phyloP scores from a whole-genome alignment of 2,888 invertebrate species.

The Blomia tropicalis region DNA sequence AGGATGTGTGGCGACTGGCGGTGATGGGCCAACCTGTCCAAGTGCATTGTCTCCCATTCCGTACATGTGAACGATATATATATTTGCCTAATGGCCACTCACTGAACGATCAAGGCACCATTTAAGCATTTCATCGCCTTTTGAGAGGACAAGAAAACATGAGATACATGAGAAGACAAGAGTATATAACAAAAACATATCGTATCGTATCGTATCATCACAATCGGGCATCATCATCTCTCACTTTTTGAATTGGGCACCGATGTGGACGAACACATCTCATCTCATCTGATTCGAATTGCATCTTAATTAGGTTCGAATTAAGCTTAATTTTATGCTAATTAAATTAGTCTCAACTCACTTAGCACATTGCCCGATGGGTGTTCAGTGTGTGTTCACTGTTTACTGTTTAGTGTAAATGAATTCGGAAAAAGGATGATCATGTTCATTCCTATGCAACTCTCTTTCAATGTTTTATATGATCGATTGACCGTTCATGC shows the following conservation, averaged over 20 bases:
- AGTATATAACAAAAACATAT: too few relatives aligned
- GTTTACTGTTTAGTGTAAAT: too few relatives aligned
- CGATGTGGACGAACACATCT: neutral
- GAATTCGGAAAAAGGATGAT: too few relatives aligned
- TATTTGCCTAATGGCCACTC: neutral
- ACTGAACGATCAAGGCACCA: too few relatives aligned
- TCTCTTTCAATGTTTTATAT: too few relatives aligned
- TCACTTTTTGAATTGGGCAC: neutral
- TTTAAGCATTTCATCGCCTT: too few relatives aligned
- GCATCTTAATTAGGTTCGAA: slow-evolving; percentile 2
- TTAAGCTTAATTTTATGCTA: slow-evolving; percentile 10
- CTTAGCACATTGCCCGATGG: neutral
- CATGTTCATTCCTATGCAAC: too few relatives aligned
- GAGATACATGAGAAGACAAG: too few relatives aligned
- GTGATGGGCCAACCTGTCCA: neutral
- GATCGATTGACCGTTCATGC: too few relatives aligned
- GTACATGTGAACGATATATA: neutral
- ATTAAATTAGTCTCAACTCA: slow-evolving; percentile 9
- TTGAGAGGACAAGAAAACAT: too few relatives aligned
- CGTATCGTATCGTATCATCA: too few relatives aligned
- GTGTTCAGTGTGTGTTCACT: neutral
- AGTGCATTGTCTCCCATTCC: neutral
- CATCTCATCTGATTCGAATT: neutral
- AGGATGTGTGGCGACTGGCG: slow-evolving; percentile 1
- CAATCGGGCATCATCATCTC: neutral